Conservation (phyloP, 2,797 vertebrate genomes). For the Denticeps clupeoides region DNA sequence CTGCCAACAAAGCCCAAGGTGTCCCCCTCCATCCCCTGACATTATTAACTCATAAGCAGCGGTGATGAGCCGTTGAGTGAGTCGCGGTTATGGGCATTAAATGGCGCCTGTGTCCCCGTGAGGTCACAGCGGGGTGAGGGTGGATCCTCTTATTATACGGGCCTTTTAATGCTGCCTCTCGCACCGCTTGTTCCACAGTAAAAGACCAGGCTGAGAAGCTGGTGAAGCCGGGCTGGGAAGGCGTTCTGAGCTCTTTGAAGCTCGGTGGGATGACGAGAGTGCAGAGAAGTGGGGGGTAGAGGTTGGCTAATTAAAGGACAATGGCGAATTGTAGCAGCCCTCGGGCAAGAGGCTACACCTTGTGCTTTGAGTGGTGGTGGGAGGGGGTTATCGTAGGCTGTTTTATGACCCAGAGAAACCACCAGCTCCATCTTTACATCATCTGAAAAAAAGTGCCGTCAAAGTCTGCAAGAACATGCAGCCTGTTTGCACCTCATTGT, state of each 20-base stretch:
- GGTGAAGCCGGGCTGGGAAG: background rate
- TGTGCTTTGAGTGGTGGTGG: too few species aligned
- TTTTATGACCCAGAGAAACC: too few species aligned
- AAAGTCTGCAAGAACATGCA: too few species aligned
- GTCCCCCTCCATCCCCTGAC: too few species aligned
- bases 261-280: background rate
- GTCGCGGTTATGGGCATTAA: background rate
- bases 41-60: constrained; percentile 8
- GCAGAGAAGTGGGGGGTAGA: background rate
- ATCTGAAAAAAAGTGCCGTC: too few species aligned
- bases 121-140: background rate
- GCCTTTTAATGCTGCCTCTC: too few species aligned
- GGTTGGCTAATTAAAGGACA: constrained; percentile 23
- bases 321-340: constrained; percentile 11
- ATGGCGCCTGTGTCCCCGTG: background rate
- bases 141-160: background rate
- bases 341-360: background rate
- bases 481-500: too few species aligned
- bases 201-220: background rate
- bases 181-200: too few species aligned
- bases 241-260: background rate
- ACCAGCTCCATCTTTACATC: too few species aligned
- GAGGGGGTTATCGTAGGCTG: constrained; percentile 2
- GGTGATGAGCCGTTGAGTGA: background rate
- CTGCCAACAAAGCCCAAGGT: too few species aligned